Evolutionary conservation across 2,113 vertebrate species (phyloP), one percentile per base, ranked within the genome.

Genomic region (Nerophis lumbriciformis): DNA sequence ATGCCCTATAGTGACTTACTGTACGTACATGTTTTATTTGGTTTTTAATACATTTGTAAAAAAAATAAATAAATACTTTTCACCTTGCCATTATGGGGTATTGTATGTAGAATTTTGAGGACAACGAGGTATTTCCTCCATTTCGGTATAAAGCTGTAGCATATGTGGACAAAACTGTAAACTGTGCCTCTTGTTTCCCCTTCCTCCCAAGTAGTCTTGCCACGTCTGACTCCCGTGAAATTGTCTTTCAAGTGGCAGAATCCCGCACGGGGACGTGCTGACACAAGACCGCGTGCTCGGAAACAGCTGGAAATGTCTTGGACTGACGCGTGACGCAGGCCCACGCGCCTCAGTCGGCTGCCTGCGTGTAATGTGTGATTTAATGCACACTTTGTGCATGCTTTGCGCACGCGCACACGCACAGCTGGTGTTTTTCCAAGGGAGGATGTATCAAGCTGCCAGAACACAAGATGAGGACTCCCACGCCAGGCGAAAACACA

Each of bases 71-170:
- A 28, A 28, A 28, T 2, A 28, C 28, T 28, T 28, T 28, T 28
- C 28, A 28, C 28, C 28, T 28, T 28, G 28, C 28, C 28, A 28
- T 28, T 3, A 28, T 28, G 28, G 2, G 28, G 28, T 28, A 28
- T 28, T 28, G 28, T 28, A 28, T 28, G 28, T 28, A 28, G 28
- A 28, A 28, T 28, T 28, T 28, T 28, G 28, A 28, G 28, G 28
- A 28, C 28, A 3, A 1, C 4, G 28, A 2, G 28, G 28, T 28
- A 28, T 28, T 28, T 28, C 28, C 28, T 28, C 28, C 28, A 28
- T 28, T 73, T 65, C 77, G 77, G 57, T 11, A 47, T 74, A 64
- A 80, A 57, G 52, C 65, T 59, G 79, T 81, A 28, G 28, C 28
- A 28, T 28, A 28, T 28, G 2, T 28, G 28, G 28, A 28, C 28